Evolutionary conservation across 2,113 vertebrate species (phyloP).

Genomic region (Falco punctatus): DNA sequence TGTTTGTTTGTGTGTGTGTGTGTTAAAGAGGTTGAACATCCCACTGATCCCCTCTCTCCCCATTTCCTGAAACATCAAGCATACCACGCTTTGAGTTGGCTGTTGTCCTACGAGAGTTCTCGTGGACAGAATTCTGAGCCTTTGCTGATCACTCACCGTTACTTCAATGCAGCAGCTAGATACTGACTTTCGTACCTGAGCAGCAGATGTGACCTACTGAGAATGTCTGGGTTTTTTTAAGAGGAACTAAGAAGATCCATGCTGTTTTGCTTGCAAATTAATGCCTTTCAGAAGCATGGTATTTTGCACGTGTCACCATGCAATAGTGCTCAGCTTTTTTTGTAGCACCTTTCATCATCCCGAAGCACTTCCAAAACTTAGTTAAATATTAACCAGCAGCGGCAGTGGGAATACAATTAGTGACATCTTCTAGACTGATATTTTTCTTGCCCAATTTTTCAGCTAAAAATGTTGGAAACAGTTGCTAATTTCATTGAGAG

Average conservation of each 20-base stretch:
- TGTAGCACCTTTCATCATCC: background rate
- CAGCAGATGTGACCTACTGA: background rate
- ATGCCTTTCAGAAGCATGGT: background rate
- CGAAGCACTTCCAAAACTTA: background rate
- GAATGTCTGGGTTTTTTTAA: background rate
- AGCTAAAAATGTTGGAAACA: background rate
- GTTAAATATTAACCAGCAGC: slow-evolving; percentile 27
- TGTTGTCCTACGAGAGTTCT: background rate
- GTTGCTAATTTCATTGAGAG: background rate
- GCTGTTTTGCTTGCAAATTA: background rate
- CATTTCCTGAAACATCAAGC: background rate
- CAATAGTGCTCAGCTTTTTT: background rate
- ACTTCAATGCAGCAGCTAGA: background rate
- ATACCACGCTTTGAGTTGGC: background rate
- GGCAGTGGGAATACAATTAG: background rate
- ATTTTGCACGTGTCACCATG: background rate
- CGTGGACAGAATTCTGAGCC: background rate
- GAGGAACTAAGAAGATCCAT: background rate
- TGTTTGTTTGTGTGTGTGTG: background rate
- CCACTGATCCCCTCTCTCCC: background rate
- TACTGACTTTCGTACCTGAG: background rate
- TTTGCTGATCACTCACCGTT: background rate
- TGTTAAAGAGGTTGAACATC: background rate
- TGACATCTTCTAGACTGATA: background rate
- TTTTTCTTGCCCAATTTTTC: background rate